Conservation (phyloP, 2,888 invertebrate genomes). For the Conomelus anceps region DNA sequence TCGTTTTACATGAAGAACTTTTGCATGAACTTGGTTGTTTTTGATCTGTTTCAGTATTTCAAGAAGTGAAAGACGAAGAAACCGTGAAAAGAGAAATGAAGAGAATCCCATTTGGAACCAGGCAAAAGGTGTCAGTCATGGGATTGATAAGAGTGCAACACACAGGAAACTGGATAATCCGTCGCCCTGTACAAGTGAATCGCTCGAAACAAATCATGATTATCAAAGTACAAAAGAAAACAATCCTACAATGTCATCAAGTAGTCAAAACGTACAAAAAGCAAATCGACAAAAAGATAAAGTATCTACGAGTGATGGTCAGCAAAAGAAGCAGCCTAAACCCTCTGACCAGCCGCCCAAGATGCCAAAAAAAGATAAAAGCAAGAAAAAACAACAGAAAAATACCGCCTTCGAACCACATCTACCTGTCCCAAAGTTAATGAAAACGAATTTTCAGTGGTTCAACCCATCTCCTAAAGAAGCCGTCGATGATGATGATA, state of each 20-base stretch:
- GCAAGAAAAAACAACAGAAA: background rate
- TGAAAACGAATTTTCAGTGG: background rate
- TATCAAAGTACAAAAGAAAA: background rate
- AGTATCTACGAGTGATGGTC: background rate
- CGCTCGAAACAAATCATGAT: background rate
- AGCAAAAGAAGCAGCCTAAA: background rate
- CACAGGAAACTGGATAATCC: background rate
- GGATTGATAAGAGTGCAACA: too few species aligned
- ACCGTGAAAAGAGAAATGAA: background rate
- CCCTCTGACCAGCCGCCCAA: background rate
- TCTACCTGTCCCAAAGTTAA: background rate
- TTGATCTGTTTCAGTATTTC: background rate
- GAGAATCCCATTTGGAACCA: background rate
- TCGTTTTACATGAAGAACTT: too few species aligned
- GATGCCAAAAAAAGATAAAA: background rate
- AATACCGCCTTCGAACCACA: background rate
- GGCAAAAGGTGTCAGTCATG: too few species aligned
- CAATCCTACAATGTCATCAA: background rate
- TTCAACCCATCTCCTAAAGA: background rate
- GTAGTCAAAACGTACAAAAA: background rate
- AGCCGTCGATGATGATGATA: background rate
- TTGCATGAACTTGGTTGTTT: too few species aligned
- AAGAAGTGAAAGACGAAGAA: background rate
- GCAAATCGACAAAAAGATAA: too few species aligned
- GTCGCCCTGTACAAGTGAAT: background rate